Conservation (phyloP, 2,888 invertebrate genomes). For the Drosophila cracens region DNA sequence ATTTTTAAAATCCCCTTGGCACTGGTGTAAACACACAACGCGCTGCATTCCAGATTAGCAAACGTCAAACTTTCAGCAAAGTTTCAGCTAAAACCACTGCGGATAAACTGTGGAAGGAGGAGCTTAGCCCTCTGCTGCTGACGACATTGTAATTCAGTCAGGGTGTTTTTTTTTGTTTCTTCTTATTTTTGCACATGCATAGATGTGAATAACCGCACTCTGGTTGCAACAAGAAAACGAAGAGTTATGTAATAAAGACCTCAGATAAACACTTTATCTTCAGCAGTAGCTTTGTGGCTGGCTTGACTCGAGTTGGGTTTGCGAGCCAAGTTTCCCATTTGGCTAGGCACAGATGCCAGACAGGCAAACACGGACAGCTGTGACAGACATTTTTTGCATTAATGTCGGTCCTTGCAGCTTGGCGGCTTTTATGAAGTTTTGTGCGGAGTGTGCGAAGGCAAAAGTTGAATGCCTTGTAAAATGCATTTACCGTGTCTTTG, state of each 20-base stretch:
- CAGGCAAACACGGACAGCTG: background rate
- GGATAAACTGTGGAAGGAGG: constrained; percentile 6
- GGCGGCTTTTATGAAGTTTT: constrained; percentile 41
- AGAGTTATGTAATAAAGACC: constrained; percentile 27
- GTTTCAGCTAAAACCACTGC: constrained; percentile 24
- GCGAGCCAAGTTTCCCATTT: constrained; percentile 63
- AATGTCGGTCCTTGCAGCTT: constrained; percentile 37
- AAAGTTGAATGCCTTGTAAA: constrained; percentile 59
- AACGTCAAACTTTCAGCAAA: constrained; percentile 36
- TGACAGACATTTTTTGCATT: constrained; percentile 38
- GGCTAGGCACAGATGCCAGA: constrained; percentile 29
- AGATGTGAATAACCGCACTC: constrained; percentile 78
- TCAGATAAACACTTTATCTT: constrained; percentile 65
- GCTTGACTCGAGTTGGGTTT: constrained; percentile 29
- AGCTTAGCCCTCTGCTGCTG: constrained; percentile 1
- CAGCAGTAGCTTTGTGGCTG: constrained; percentile 43
- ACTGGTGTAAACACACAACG: constrained; percentile 34
- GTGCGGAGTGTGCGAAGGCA: background rate
- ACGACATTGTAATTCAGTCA: constrained; percentile 41
- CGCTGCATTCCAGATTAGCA: constrained; percentile 47
- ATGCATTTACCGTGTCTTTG: constrained; percentile 46
- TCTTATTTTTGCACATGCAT: constrained; percentile 25
- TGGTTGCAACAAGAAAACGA: background rate
- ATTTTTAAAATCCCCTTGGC: constrained; percentile 50
- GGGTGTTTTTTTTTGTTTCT: background rate